A percentile compares a stretch with the other conserved stretches of the same genome.
Conservation (phyloP, 2,888 invertebrate species). For the Diloba caeruleocephala region DNA sequence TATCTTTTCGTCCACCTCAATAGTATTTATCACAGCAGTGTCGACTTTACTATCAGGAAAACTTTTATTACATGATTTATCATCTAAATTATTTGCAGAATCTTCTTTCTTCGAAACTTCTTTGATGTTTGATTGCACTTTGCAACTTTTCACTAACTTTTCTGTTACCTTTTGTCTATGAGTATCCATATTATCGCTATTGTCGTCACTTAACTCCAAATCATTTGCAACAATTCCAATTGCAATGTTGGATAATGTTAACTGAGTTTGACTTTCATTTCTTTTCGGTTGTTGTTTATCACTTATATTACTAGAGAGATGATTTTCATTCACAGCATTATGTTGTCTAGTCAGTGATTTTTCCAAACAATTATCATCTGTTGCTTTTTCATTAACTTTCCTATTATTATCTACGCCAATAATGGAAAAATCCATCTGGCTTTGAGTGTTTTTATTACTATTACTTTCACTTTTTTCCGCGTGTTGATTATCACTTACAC, state of each 20-base stretch:
- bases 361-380: background rate
- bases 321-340: background rate
- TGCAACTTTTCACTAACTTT: conserved; percentile 11
- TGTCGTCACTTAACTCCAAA: conserved; percentile 82
- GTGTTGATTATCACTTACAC: conserved; percentile 7
- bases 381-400: conserved; percentile 4
- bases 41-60: conserved; percentile 1
- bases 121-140: background rate
- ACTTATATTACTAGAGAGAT: conserved; percentile 2
- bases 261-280: conserved; percentile 17
- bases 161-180: conserved; percentile 6
- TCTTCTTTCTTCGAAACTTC: conserved; percentile 1
- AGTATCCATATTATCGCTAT: conserved; percentile 65
- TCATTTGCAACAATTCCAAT: conserved; percentile 74
- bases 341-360: background rate
- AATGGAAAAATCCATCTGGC: conserved; percentile 20
- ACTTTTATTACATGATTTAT: background rate
- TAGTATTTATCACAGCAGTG: conserved; percentile 17
- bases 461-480: conserved; percentile 20
- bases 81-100: conserved; percentile 1
- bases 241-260: conserved; percentile 47
- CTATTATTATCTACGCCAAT: conserved; percentile 17
- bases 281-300: conserved; percentile 4
- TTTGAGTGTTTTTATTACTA: conserved; percentile 16
- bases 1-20: conserved; percentile 7